A percentile compares a stretch with the other conserved stretches of the same genome.
Evolutionary conservation across 1,140 invertebrate species (phyloP).

Genomic region (Lordiphosa mommai): DNA sequence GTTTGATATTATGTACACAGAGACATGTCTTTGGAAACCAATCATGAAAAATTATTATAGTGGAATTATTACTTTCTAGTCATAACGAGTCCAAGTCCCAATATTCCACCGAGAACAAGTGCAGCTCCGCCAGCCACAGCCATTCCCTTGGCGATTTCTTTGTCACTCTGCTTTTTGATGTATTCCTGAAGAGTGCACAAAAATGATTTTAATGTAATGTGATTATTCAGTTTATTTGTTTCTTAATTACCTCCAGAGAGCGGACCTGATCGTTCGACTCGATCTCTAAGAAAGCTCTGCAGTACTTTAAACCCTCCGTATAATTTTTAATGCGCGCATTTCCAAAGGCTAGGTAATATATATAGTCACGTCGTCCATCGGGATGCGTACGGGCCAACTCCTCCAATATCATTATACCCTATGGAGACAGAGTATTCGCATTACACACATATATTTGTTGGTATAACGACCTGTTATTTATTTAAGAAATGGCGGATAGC

Average conservation of each 20-base stretch:
- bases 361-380: constrained; percentile 92
- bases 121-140: constrained; percentile 91
- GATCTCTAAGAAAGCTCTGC: constrained; percentile 89
- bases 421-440: not conserved
- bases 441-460: not conserved
- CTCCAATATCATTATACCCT: constrained; percentile 91
- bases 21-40: constrained; percentile 1
- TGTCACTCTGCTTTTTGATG: constrained; percentile 93
- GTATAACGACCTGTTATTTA: too few species aligned
- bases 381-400: constrained; percentile 89
- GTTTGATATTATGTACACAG: not conserved
- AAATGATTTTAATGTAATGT: too few species aligned
- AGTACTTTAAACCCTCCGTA: constrained; percentile 89
- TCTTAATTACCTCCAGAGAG: constrained; percentile 81
- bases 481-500: too few species aligned
- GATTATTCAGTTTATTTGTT: too few species aligned
- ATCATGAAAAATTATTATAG: constrained; percentile 5
- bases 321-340: constrained; percentile 96
- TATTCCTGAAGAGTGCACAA: constrained; percentile 84
- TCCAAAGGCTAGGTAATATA: constrained; percentile 96
- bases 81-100: constrained; percentile 89
- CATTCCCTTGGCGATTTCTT: constrained; percentile 93
- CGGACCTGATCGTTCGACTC: constrained; percentile 97
- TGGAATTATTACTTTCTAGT: constrained; percentile 82
- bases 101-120: constrained; percentile 88